Evolutionary conservation across 2,888 invertebrate genomes (phyloP).

Genomic region (Andricus quercusramuli): DNA sequence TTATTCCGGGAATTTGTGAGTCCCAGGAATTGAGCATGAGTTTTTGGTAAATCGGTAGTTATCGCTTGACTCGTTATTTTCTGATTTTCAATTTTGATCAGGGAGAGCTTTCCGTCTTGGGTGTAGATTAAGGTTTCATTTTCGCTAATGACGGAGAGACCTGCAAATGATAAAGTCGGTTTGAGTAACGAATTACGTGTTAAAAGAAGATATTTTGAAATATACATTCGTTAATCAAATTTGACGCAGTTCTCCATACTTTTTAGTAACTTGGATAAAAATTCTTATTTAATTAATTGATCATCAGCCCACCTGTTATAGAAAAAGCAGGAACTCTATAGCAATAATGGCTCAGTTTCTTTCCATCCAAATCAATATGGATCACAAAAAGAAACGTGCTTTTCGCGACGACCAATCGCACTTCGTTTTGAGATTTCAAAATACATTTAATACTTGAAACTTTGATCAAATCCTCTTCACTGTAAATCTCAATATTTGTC

Average conservation of each 20-base stretch:
- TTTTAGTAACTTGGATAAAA: not conserved
- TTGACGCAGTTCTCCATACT: no score
- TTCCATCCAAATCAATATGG: slow-evolving; percentile 57
- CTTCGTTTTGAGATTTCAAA: slow-evolving; percentile 47
- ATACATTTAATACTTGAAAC: slow-evolving; percentile 60
- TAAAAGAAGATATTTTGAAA: no score
- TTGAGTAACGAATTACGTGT: no score
- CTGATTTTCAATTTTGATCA: slow-evolving; percentile 48
- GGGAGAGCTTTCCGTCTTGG: slow-evolving; percentile 64
- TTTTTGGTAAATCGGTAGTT: slow-evolving; percentile 58
- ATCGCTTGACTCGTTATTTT: slow-evolving; percentile 54
- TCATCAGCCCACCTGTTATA: slow-evolving; percentile 66
- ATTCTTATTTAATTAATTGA: not conserved
- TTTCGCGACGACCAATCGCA: slow-evolving; percentile 66
- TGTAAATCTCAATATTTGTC: slow-evolving; percentile 55
- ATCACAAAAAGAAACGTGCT: slow-evolving; percentile 63
- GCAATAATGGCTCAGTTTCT: not conserved
- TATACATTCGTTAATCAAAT: no score
- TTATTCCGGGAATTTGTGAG: slow-evolving; percentile 66
- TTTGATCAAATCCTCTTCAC: slow-evolving; percentile 62
- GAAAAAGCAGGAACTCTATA: slow-evolving; percentile 63
- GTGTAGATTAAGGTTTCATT: slow-evolving; percentile 63
- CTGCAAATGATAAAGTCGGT: slow-evolving; percentile 56
- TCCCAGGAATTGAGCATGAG: slow-evolving; percentile 68
- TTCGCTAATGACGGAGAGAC: slow-evolving; percentile 58